Evolutionary conservation across 1,140 invertebrate genomes (phyloP).

Genomic region (Bemisia tabaci): DNA sequence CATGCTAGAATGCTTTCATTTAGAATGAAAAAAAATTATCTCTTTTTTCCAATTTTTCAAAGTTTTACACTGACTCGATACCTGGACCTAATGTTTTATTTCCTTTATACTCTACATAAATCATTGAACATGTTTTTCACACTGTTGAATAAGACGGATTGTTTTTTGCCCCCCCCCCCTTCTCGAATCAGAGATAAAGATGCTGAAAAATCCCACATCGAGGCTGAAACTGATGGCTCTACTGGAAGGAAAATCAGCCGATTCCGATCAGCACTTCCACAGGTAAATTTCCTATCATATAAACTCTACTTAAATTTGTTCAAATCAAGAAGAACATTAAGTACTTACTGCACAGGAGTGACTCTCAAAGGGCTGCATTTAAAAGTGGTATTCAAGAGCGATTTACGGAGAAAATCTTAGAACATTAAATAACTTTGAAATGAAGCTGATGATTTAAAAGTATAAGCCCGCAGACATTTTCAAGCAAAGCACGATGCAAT

Average conservation of each 20-base stretch:
- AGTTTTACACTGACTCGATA: no score
- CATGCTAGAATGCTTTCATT: no score
- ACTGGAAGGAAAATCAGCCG: not conserved
- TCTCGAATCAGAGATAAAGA: not conserved
- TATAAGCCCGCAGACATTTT: no score
- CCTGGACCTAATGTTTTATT: no score
- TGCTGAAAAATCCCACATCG: not conserved
- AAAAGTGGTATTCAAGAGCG: not conserved
- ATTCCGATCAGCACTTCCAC: not conserved
- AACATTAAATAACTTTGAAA: not conserved
- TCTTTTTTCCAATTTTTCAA: no score
- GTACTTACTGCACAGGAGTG: not conserved
- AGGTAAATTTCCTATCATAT: no score
- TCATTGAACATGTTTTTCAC: no score
- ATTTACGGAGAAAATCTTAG: not conserved
- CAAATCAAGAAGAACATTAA: not conserved
- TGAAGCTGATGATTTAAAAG: not conserved
- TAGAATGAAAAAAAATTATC: no score
- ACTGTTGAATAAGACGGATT: no score
- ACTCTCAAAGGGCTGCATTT: not conserved
- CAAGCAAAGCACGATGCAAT: no score
- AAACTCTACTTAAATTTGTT: not conserved
- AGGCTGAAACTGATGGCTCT: not conserved
- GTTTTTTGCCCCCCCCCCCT: no score
- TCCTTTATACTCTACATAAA: no score